phyloP scores from a whole-genome alignment of 2,888 invertebrate genomes.

The Leptinotarsa haldemani region DNA sequence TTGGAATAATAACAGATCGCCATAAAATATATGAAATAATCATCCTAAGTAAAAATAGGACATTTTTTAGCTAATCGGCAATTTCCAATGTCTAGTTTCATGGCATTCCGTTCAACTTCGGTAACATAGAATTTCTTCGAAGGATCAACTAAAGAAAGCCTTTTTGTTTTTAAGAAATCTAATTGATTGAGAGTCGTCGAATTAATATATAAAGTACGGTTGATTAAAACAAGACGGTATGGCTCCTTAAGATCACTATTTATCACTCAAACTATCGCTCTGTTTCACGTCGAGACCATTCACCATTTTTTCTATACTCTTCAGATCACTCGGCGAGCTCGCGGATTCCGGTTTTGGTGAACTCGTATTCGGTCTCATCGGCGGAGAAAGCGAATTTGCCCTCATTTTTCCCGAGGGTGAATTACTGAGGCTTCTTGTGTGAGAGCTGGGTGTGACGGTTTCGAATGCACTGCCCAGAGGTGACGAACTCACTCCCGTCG shows the following conservation, averaged over 20 bases:
- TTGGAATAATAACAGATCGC: neutral
- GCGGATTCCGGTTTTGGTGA: constrained; percentile 69
- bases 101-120: neutral
- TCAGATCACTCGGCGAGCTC: constrained; percentile 83
- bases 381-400: constrained; percentile 69
- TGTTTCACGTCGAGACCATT: constrained; percentile 92
- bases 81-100: neutral
- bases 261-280: constrained; percentile 61
- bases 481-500: constrained; percentile 68
- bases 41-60: neutral
- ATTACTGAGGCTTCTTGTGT: constrained; percentile 74
- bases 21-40: neutral
- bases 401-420: constrained; percentile 68
- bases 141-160: neutral
- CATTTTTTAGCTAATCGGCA: too few species aligned
- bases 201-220: constrained; percentile 42
- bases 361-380: constrained; percentile 70
- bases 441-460: constrained; percentile 84
- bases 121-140: neutral
- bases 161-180: neutral
- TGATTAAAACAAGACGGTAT: constrained; percentile 42
- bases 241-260: constrained; percentile 53
- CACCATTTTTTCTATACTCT: constrained; percentile 97
- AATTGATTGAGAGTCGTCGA: constrained; percentile 5
- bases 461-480: constrained; percentile 88